A percentile compares a stretch with the other conserved stretches of the same genome.
phyloP scores from a whole-genome alignment of 2,888 invertebrate species.

The Caenorhabditis zanzibari region DNA sequence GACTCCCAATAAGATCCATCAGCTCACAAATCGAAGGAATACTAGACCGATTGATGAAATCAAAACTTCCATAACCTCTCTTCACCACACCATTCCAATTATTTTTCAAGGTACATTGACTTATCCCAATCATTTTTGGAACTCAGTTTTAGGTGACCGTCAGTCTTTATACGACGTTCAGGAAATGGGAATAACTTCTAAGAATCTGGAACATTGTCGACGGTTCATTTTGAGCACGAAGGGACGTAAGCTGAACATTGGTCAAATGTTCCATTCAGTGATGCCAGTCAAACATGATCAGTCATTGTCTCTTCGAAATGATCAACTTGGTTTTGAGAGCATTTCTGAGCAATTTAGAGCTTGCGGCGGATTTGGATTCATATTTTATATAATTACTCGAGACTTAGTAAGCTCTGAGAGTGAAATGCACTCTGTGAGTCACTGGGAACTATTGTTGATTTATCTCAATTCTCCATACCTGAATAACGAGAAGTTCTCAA shows the following conservation, averaged over 20 bases:
- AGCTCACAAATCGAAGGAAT: constrained; percentile 13
- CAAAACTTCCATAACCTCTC: constrained; percentile 25
- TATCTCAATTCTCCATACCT: constrained; percentile 20
- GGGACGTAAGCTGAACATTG: constrained; percentile 41
- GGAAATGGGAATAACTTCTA: constrained; percentile 32
- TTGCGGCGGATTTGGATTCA: constrained; percentile 49
- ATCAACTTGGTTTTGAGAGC: constrained; percentile 21
- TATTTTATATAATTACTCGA: constrained; percentile 24
- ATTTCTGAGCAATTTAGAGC: constrained; percentile 31
- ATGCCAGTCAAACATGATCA: constrained; percentile 40
- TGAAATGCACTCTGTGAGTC: too few relatives aligned
- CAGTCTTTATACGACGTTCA: constrained; percentile 34
- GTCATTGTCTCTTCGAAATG: not conserved
- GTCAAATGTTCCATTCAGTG: constrained; percentile 39
- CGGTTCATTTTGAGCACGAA: constrained; percentile 2
- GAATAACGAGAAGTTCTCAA: constrained; percentile 20
- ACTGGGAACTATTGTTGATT: constrained; percentile 8
- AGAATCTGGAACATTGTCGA: constrained; percentile 25
- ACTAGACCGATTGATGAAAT: constrained; percentile 28
- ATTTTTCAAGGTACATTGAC: constrained; percentile 46
- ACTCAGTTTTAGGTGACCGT: constrained; percentile 26
- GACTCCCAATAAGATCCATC: constrained; percentile 2
- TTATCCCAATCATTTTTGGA: too few relatives aligned
- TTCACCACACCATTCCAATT: constrained; percentile 46
- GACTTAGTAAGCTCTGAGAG: not conserved